These are phyloP conservation scores for Cebus imitator DNA, from an alignment of 2,113 vertebrate species.

Conservation along the genomic window DNA sequence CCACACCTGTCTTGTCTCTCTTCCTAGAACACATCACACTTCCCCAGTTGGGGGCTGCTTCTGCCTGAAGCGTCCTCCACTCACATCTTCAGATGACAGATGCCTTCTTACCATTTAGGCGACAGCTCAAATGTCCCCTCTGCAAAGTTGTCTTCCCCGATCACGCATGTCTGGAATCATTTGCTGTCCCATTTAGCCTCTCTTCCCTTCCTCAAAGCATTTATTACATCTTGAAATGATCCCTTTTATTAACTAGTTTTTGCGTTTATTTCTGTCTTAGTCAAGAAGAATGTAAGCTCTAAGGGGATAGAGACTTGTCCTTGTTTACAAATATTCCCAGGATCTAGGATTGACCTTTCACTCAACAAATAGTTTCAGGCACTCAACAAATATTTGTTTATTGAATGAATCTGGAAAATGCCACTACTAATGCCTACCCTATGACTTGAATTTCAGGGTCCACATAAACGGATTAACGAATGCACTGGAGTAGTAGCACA, in stretches of 20 bases:
- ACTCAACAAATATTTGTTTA: background rate
- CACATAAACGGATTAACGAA: background rate
- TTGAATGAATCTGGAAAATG: background rate
- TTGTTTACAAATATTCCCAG: background rate
- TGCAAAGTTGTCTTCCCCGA: background rate
- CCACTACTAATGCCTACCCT: background rate
- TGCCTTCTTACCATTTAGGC: background rate
- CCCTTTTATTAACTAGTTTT: background rate
- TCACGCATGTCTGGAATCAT: background rate
- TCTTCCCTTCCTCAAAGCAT: background rate
- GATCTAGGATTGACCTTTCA: background rate
- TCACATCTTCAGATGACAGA: background rate
- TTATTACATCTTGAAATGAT: background rate
- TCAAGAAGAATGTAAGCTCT: background rate
- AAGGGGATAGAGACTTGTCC: background rate
- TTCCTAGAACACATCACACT: background rate
- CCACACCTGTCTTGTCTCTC: background rate
- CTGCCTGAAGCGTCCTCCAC: background rate
- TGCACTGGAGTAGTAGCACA: background rate
- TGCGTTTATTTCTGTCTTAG: background rate
- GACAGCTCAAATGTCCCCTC: background rate
- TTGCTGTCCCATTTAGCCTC: background rate
- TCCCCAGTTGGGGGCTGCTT: background rate
- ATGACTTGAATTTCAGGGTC: background rate
- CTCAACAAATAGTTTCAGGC: background rate